Evolutionary conservation across 2,797 vertebrate species (phyloP).

Genomic region (Erethizon dorsatum): DNA sequence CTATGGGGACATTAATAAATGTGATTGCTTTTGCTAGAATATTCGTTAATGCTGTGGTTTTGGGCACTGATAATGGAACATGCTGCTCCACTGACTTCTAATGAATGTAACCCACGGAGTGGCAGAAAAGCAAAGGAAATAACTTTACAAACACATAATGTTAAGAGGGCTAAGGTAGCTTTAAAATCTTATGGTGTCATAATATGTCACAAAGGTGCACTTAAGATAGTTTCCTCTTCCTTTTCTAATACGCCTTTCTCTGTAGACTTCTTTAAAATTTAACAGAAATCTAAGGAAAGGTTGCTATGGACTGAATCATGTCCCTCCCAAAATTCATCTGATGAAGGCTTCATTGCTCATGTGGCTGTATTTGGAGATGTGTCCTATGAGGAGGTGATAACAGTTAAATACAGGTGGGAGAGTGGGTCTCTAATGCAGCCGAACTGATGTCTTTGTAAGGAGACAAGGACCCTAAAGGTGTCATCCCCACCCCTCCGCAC

Average conservation of each 20-base stretch:
- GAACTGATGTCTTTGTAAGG: background rate
- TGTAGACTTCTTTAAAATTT: background rate
- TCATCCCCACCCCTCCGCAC: background rate
- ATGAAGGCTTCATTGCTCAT: background rate
- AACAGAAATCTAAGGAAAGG: background rate
- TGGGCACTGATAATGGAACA: conserved; percentile 59
- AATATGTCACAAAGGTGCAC: background rate
- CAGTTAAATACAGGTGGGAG: background rate
- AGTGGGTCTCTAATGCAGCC: background rate
- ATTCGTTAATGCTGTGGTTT: conserved; percentile 75
- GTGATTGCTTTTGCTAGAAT: conserved; percentile 69
- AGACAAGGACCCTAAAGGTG: background rate
- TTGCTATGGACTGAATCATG: background rate
- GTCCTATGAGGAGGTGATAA: background rate
- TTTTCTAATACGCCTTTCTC: background rate
- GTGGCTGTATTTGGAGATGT: background rate
- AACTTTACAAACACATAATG: background rate
- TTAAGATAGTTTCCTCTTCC: conserved; percentile 22
- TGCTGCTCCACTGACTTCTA: conserved; percentile 58
- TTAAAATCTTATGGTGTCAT: conserved; percentile 20
- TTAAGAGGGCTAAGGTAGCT: background rate
- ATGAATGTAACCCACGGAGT: background rate
- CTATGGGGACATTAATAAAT: conserved; percentile 72
- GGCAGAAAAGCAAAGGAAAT: conserved; percentile 56
- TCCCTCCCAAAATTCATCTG: background rate